phyloP scores from a whole-genome alignment of 2,888 invertebrate species.

The Polylopha cassiicola region DNA sequence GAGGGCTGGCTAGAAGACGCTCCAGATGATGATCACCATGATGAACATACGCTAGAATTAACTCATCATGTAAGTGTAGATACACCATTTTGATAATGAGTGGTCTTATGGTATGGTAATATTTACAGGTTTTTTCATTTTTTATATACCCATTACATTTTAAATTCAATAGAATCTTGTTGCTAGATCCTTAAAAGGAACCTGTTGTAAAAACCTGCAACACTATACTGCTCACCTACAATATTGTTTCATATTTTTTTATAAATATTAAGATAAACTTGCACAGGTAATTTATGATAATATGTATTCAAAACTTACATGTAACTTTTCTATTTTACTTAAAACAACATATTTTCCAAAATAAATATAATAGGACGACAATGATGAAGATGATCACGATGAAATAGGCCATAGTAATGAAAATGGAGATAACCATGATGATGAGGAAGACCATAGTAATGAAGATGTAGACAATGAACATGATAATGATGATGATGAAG shows the following conservation, averaged over 20 bases:
- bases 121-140: background rate
- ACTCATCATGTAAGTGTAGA: conserved; percentile 62
- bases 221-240: no score
- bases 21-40: conserved; percentile 71
- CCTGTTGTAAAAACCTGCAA: no score
- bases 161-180: no score
- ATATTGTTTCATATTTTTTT: no score
- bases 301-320: no score
- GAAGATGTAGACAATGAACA: conserved; percentile 34
- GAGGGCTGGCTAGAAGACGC: conserved; percentile 87
- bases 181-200: no score
- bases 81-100: background rate
- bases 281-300: no score
- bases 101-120: no score
- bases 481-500: conserved; percentile 40
- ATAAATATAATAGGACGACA: conserved; percentile 31
- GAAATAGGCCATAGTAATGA: conserved; percentile 35
- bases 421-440: conserved; percentile 31
- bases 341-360: no score
- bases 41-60: conserved; percentile 71
- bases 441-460: conserved; percentile 33
- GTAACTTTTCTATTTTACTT: no score
- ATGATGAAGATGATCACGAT: conserved; percentile 39
- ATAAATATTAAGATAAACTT: no score
- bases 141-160: conserved; percentile 1